Base-by-base conservation (phyloP, 2,888 invertebrate genomes). In the Sycophila texana region DNA sequence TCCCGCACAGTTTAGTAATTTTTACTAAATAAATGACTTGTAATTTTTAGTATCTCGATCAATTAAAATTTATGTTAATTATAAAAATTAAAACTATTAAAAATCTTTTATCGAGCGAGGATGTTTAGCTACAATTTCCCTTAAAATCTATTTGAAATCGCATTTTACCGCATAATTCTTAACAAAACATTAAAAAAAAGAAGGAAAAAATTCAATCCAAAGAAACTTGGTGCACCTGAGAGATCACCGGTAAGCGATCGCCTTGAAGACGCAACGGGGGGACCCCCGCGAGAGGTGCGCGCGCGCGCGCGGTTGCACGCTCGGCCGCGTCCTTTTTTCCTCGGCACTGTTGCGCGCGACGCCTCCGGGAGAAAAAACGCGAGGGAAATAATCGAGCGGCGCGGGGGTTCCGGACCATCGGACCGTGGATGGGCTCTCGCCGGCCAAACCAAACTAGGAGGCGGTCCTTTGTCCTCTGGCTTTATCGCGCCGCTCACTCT, bases 371-470 rank as follows among this genome's bases (percentile, higher is more conserved):
- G 51, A 68, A 61, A 68, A 65, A 57, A 65, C 30, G 39, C 20
- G 4, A 3, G 39, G 55, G 30, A 70, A 71, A 79, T 74, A 70
- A 79, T 76, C 71, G 63, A 74, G 47, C 30, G 57, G 53, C 70
- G 39, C 49, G 71, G 53, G 61, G 39, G 71, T 77, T 81, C 74
- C 77, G 72, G 77, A 68, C 70, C 74, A 74, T 53, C 70, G 70
- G 70, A 75, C 77, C 74, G 58, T 55, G 61, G 16, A 16, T 14
- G 51, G 51, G 14, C 58, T 58, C 71, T 60, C 58, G 39, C 39
- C 39, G 10, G 39, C 39, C 39, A 55, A 18, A n/a, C 13, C 60
- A 20, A 13, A 22, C 20, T 60, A 18, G 60, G 60, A 13, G 13
- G 18, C 39, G 39, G 39, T 22, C 53, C 63, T 63, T 30, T 63